These are phyloP conservation scores for Tamandua tetradactyla DNA, from an alignment of 2,797 vertebrate species.

Conservation along the genomic window DNA sequence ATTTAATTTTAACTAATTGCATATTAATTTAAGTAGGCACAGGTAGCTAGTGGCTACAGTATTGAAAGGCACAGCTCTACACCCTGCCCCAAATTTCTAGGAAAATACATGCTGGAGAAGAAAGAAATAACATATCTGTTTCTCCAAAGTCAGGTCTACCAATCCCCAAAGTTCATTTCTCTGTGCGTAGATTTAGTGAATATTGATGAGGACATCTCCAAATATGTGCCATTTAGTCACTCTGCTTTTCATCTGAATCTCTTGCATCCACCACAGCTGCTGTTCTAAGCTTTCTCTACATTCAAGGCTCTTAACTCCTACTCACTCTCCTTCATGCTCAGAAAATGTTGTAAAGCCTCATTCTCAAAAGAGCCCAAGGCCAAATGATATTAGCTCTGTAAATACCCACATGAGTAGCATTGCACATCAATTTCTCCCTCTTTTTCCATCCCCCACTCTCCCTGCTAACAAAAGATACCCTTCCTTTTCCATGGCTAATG, in stretches of 20 bases:
- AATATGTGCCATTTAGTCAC: background rate
- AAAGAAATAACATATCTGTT: background rate
- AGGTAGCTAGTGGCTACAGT: background rate
- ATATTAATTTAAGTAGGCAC: background rate
- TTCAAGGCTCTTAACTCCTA: background rate
- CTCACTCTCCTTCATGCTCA: background rate
- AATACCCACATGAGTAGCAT: background rate
- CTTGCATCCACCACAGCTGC: background rate
- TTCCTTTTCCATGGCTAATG: background rate
- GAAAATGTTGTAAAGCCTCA: background rate
- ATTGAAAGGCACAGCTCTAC: background rate
- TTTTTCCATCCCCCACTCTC: background rate
- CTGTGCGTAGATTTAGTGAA: background rate
- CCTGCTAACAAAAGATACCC: background rate
- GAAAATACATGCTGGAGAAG: background rate
- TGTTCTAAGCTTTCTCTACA: background rate
- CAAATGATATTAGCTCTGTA: background rate
- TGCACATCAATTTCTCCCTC: background rate
- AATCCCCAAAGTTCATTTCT: too few relatives aligned
- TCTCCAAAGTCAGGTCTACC: background rate
- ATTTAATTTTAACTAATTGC: background rate
- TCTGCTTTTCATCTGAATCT: background rate
- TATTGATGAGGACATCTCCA: background rate
- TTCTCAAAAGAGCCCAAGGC: background rate
- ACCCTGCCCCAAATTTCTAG: background rate